Base-by-base conservation (phyloP, 37 sponge, comb jelly and placozoan genomes). In the Tethya wilhelma region DNA sequence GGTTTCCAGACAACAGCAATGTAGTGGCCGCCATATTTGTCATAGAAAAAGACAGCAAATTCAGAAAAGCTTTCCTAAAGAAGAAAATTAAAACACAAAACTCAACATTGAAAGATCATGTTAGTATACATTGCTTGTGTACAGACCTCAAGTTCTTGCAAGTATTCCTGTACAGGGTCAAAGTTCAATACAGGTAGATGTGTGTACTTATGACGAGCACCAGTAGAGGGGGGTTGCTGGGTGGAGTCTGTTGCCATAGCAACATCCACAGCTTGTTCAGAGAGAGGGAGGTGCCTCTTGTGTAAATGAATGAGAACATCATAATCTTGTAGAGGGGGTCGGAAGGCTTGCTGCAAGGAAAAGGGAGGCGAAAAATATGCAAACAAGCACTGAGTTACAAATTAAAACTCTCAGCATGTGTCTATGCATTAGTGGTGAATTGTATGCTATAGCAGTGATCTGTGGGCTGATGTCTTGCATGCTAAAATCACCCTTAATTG, bases 1-100 rank as follows among this genome's bases (percentile, higher is more conserved):
- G 95, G 95, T 62, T 89, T 91, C 98, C 95, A 94, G 14, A 92
- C 90, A 45, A 89, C 93, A 38, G 86, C 98, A 29, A 97, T 90
- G 39, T 59, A 74, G 1, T 28, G 4, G 12, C 98, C 95, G 30
- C 98, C 98, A 80, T 86, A 95, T 23, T 77, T 64, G 72, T 97
- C 95, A 79, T 95, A 78, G 84, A 97, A 97, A 86, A 97, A 97
- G 25, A 95, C 63, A 1, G 85, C 90, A 76, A 92, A 87, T 8
- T 97, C 87, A 28, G 89, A 96, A 44, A 74, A 96, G 29, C 69
- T 34, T 25, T 19, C 65, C 96, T 59, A 37, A 22, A 75, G 22
- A 22, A 75, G n/a, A 37, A 5, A 2, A 56, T 14, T 20, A 4
- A 9, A 43, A 56, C 58, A 75, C 6, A 19, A 43, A 25, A 45